Evolutionary conservation across 2,797 vertebrate genomes (phyloP).

Genomic region (Gambelia wislizenii): DNA sequence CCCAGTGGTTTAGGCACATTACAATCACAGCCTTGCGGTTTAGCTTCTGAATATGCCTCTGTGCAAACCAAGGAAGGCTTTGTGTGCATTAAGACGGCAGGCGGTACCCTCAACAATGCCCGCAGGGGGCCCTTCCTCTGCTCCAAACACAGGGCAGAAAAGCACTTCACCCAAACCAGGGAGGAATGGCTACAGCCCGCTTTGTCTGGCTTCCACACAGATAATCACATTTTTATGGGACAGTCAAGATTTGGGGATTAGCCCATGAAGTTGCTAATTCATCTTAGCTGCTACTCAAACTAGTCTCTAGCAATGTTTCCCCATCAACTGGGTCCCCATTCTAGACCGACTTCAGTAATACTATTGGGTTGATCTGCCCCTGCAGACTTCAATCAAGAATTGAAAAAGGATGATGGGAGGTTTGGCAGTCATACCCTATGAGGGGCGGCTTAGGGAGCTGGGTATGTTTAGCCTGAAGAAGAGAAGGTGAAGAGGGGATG

Average conservation of each 20-base stretch:
- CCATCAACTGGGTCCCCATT: background rate
- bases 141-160: background rate
- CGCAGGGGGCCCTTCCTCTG: background rate
- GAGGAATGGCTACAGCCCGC: too few relatives aligned
- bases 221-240: background rate
- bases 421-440: too few relatives aligned
- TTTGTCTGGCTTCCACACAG: background rate
- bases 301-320: background rate
- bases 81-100: background rate
- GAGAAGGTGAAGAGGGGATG: too few relatives aligned
- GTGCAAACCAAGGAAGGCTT: background rate
- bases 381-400: background rate
- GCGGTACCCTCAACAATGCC: background rate
- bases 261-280: background rate
- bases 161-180: background rate
- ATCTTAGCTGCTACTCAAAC: too few relatives aligned
- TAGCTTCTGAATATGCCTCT: background rate
- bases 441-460: too few relatives aligned
- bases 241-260: background rate
- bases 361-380: background rate
- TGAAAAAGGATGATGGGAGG: too few relatives aligned
- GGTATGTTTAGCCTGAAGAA: too few relatives aligned
- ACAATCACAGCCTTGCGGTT: background rate
- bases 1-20: background rate
- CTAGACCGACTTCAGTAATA: background rate